phyloP scores from a whole-genome alignment of 2,113 vertebrate genomes.

The Chamaetylas fuelleborni region DNA sequence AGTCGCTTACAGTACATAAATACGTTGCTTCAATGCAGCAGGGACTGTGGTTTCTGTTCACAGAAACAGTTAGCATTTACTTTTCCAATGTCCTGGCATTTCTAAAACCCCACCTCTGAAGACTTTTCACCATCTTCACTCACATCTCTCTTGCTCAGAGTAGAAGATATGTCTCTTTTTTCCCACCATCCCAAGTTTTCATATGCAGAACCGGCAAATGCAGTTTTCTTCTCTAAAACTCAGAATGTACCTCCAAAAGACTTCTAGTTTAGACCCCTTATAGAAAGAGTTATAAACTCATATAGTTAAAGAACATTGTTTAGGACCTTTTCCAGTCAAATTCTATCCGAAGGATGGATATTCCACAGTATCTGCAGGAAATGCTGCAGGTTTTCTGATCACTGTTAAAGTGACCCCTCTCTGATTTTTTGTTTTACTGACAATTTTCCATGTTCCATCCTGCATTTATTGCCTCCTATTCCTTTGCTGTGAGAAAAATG shows the following conservation, averaged over 20 bases:
- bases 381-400: not conserved
- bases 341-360: not conserved
- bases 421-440: not conserved
- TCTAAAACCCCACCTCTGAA: not conserved
- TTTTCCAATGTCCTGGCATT: not conserved
- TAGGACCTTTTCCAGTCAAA: not conserved
- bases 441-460: not conserved
- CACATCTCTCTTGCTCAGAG: not conserved
- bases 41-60: not conserved
- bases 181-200: too few relatives aligned
- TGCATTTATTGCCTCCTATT: not conserved
- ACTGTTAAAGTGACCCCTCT: not conserved
- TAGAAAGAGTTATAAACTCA: not conserved
- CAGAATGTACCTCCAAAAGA: not conserved
- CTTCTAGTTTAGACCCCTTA: not conserved
- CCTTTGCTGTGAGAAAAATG: not conserved
- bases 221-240: not conserved
- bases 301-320: not conserved
- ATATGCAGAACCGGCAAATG: not conserved
- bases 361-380: not conserved
- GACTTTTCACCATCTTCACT: not conserved
- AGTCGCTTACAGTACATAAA: not conserved
- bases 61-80: not conserved
- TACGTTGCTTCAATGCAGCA: not conserved
- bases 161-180: not conserved